Evolutionary conservation across 2,888 invertebrate genomes (phyloP).

Genomic region (Phrixothrix hirtus): DNA sequence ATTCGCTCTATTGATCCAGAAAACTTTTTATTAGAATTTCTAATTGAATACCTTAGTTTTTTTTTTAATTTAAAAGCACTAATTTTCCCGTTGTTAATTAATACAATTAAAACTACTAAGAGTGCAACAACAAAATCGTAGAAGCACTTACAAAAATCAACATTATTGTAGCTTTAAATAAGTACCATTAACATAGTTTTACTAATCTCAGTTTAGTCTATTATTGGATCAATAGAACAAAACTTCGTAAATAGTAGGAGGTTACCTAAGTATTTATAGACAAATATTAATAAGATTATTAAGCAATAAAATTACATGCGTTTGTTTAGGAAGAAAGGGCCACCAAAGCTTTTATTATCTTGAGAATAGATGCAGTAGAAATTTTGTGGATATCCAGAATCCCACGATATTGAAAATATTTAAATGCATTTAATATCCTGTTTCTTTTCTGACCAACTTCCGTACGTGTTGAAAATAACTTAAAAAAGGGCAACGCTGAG

Average conservation of each 20-base stretch:
- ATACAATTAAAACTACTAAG: no score
- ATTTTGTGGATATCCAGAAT: conserved; percentile 12
- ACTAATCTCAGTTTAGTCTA: no score
- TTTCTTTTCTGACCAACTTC: conserved; percentile 21
- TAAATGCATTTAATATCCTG: conserved; percentile 38
- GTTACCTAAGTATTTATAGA: conserved; percentile 8
- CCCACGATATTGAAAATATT: conserved; percentile 30
- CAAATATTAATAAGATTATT: conserved; percentile 16
- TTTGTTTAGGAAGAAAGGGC: no score
- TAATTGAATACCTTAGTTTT: conserved; percentile 9
- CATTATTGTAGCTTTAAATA: no score
- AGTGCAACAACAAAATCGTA: no score
- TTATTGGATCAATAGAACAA: no score
- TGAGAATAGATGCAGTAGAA: background rate
- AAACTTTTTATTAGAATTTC: conserved; percentile 7
- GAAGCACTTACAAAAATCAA: no score
- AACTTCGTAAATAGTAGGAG: no score
- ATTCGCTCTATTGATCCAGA: conserved; percentile 11
- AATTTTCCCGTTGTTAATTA: no score
- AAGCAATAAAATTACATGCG: conserved; percentile 2
- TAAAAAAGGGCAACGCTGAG: conserved; percentile 19
- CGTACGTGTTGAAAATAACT: conserved; percentile 34
- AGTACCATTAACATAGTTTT: no score
- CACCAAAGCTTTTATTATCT: conserved; percentile 10
- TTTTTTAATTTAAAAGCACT: no score